Percentiles rank a stretch among this genome's conserved stretches.
phyloP scores from a whole-genome alignment of 2,113 vertebrate species.

The Murina feae region DNA sequence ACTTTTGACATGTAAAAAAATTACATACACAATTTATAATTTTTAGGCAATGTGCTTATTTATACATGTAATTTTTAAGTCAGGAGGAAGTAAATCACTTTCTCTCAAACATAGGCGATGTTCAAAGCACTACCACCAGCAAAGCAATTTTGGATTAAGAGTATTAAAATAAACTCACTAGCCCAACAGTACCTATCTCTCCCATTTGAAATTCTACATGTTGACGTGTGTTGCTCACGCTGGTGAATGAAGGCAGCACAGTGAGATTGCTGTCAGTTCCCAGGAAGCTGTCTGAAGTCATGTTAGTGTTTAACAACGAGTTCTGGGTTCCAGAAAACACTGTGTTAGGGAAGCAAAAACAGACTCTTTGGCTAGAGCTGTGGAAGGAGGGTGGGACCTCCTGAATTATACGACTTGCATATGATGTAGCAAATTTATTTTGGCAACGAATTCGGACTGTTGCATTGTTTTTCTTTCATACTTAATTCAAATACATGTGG shows the following conservation, averaged over 20 bases:
- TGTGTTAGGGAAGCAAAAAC: slow-evolving; percentile 53
- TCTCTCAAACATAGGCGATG: slow-evolving; percentile 60
- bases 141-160: slow-evolving; percentile 74
- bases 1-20: slow-evolving; percentile 21
- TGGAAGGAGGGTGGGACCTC: slow-evolving; percentile 46
- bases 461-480: slow-evolving; percentile 5
- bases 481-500: neutral
- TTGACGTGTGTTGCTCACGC: slow-evolving; percentile 68
- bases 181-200: slow-evolving; percentile 75
- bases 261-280: slow-evolving; percentile 32
- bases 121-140: slow-evolving; percentile 70
- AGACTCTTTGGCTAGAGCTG: slow-evolving; percentile 42
- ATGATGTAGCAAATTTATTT: slow-evolving; percentile 49
- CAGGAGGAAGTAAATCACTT: slow-evolving; percentile 28
- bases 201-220: slow-evolving; percentile 47
- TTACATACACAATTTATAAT: neutral
- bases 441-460: slow-evolving; percentile 36
- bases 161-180: slow-evolving; percentile 73
- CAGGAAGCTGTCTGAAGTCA: slow-evolving; percentile 17
- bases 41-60: neutral
- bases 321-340: slow-evolving; percentile 45
- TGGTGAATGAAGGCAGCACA: neutral
- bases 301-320: slow-evolving; percentile 21
- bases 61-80: slow-evolving; percentile 38
- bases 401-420: slow-evolving; percentile 23